Evolutionary conservation across 2,888 invertebrate species (phyloP).

Genomic region (Pediacus dermestoides): DNA sequence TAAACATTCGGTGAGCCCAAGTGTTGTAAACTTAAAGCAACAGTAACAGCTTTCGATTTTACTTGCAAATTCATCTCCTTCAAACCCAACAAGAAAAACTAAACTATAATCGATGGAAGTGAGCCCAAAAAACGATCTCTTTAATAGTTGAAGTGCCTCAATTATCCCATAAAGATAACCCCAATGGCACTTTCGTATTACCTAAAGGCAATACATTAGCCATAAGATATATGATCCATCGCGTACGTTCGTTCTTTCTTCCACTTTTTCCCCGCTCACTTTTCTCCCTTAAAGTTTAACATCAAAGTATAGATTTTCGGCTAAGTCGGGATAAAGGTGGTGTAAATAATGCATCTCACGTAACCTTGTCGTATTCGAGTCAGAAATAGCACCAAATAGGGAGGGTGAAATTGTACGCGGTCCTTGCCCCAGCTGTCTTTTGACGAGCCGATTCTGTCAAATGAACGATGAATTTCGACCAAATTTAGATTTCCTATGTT

Average conservation of each 20-base stretch:
- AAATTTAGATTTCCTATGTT: no score
- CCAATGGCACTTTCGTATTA: constrained; percentile 12
- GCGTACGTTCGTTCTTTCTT: constrained; percentile 16
- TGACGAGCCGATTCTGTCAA: constrained; percentile 18
- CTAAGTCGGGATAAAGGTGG: constrained; percentile 43
- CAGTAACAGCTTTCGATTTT: no score
- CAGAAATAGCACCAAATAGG: constrained; percentile 40
- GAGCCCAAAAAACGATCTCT: no score
- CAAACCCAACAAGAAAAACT: no score
- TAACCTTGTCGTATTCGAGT: constrained; percentile 39
- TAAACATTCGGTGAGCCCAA: no score
- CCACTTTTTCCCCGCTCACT: constrained; percentile 23
- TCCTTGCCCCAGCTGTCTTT: constrained; percentile 22
- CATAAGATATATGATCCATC: constrained; percentile 27
- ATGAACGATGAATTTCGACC: no score
- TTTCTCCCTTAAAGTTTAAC: constrained; percentile 21
- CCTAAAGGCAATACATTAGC: constrained; percentile 13
- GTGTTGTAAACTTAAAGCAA: no score
- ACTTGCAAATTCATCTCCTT: no score
- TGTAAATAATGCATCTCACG: constrained; percentile 47
- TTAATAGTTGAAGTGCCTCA: constrained; percentile 15
- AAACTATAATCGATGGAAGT: no score
- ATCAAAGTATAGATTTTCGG: constrained; percentile 43
- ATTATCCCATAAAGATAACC: constrained; percentile 18
- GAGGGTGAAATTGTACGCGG: constrained; percentile 25